phyloP scores from a whole-genome alignment of 1,140 invertebrate species.

The Pygmarrhopalites habei region DNA sequence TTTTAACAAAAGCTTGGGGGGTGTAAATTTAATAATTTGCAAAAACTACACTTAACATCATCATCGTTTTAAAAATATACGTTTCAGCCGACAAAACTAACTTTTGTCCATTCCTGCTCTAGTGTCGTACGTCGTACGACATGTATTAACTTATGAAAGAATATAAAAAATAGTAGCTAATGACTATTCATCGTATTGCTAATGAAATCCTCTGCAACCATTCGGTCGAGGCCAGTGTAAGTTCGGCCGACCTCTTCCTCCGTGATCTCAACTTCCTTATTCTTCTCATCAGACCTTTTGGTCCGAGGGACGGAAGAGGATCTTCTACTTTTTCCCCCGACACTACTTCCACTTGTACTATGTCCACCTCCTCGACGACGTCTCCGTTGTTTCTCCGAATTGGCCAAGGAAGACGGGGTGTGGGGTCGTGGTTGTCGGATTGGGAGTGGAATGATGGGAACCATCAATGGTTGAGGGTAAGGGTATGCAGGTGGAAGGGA shows the following conservation, averaged over 20 bases:
- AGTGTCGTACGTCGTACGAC: no score
- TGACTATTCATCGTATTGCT: no score
- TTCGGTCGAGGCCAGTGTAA: conserved; percentile 56
- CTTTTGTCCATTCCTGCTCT: no score
- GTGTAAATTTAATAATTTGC: no score
- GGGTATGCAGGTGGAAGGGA: not conserved
- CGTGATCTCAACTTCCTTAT: conserved; percentile 31
- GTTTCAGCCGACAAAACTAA: no score
- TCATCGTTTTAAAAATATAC: no score
- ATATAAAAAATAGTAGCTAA: no score
- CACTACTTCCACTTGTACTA: not conserved
- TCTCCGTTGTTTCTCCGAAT: not conserved
- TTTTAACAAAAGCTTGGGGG: no score
- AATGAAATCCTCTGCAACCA: conserved; percentile 59
- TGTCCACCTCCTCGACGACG: not conserved
- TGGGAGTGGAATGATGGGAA: conserved; percentile 15
- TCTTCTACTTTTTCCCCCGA: not conserved
- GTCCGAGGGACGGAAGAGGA: not conserved
- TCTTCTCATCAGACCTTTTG: not conserved
- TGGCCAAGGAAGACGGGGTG: not conserved
- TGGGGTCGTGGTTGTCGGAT: not conserved
- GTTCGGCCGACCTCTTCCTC: conserved; percentile 49
- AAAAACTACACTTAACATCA: no score
- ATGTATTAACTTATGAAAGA: no score
- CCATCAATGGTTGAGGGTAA: conserved; percentile 1